Percentiles rank a stretch among this genome's conserved stretches.
Evolutionary conservation across 2,113 vertebrate genomes (phyloP).

Genomic region (Plecturocebus donacophilus): DNA sequence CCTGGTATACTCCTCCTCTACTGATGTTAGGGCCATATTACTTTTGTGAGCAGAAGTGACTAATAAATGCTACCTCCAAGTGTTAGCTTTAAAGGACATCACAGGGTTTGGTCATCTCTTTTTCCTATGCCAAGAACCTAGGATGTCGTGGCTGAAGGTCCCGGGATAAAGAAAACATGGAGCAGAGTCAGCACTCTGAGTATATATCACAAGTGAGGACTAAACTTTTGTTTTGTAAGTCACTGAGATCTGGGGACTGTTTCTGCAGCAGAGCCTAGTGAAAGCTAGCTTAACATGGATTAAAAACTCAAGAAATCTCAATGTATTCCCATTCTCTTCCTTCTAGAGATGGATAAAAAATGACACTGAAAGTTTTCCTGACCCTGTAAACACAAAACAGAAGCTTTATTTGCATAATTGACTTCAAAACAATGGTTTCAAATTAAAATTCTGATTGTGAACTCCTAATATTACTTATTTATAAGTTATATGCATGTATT

Average conservation of each 20-base stretch:
- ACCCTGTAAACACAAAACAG: background rate
- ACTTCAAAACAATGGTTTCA: conserved; percentile 3
- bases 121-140: background rate
- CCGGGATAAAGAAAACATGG: background rate
- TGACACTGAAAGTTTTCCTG: background rate
- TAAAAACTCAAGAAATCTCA: background rate
- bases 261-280: background rate
- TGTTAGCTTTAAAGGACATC: background rate
- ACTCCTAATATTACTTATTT: background rate
- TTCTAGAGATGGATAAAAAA: background rate
- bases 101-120: background rate
- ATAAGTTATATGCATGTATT: background rate
- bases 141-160: background rate
- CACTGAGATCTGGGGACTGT: background rate
- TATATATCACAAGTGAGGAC: background rate
- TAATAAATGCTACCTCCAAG: background rate
- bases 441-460: conserved; percentile 42
- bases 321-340: conserved; percentile 6
- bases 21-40: background rate
- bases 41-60: background rate
- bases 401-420: background rate
- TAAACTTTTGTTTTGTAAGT: background rate
- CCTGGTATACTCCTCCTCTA: background rate
- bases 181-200: background rate
- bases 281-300: background rate